Evolutionary conservation across 1,140 invertebrate genomes (phyloP).

Genomic region (Chlorops oryzae): DNA sequence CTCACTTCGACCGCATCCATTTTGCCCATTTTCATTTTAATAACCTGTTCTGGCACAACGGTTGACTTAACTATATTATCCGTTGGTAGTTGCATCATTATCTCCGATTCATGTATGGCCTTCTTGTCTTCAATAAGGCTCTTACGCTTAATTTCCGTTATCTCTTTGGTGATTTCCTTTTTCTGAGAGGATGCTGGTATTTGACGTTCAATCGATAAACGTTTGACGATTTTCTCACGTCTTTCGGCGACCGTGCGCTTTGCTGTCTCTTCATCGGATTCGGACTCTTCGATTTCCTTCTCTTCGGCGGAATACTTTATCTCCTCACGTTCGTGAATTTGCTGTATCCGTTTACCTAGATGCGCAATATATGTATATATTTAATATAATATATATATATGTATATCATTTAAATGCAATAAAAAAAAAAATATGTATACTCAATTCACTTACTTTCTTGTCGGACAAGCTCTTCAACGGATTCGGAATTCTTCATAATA

Average conservation of each 20-base stretch:
- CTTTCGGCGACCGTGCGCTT: conserved; percentile 63
- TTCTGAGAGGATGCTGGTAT: conserved; percentile 62
- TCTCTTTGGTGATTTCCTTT: conserved; percentile 61
- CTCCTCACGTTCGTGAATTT: conserved; percentile 57
- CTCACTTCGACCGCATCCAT: conserved; percentile 38
- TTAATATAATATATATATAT: neutral
- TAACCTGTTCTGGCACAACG: conserved; percentile 41
- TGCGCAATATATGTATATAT: neutral
- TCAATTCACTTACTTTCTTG: conserved; percentile 41
- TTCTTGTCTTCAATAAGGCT: conserved; percentile 55
- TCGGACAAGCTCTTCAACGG: conserved; percentile 54
- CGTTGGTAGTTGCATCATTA: conserved; percentile 44
- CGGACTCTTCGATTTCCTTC: conserved; percentile 56
- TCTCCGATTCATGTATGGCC: conserved; percentile 53
- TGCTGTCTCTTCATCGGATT: conserved; percentile 58
- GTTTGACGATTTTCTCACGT: conserved; percentile 63
- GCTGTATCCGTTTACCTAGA: conserved; percentile 44
- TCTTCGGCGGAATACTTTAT: conserved; percentile 68
- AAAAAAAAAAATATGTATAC: neutral
- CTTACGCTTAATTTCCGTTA: conserved; percentile 63
- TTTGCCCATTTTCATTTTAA: conserved; percentile 47
- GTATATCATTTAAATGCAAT: neutral
- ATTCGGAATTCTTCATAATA: conserved; percentile 65
- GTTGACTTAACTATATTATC: conserved; percentile 46
- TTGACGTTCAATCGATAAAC: conserved; percentile 58